Conservation (phyloP, 2,797 vertebrate species). For the Falco berigora region DNA sequence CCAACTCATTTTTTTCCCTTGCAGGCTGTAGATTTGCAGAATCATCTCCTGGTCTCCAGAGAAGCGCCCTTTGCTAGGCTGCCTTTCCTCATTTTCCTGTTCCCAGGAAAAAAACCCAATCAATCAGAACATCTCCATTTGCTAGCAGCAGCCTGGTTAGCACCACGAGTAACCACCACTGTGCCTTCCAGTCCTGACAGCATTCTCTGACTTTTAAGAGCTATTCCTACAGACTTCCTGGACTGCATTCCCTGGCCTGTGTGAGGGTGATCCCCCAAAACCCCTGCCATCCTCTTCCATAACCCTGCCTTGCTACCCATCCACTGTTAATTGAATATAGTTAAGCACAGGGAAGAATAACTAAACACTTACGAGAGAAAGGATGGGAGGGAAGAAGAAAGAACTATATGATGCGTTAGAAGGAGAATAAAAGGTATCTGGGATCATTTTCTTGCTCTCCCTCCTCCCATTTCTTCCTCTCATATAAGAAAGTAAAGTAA, state of each 20-base stretch:
- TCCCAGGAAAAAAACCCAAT: neutral
- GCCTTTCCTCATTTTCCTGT: slow-evolving; percentile 28
- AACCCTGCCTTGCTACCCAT: neutral
- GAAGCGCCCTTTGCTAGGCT: slow-evolving; percentile 33
- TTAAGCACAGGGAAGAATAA: neutral
- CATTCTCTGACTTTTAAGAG: neutral
- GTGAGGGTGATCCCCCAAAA: neutral
- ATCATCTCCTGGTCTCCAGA: slow-evolving; percentile 7
- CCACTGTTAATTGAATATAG: neutral
- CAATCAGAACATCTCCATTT: neutral
- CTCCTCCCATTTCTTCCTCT: neutral
- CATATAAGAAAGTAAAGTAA: neutral
- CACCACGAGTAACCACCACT: neutral
- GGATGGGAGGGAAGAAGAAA: neutral
- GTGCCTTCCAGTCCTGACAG: neutral
- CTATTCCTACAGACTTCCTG: neutral
- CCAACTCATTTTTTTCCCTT: neutral
- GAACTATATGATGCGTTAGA: neutral
- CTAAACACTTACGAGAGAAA: neutral
- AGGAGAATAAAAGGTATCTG: neutral
- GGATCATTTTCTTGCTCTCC: neutral
- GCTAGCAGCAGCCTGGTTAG: neutral
- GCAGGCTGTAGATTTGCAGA: neutral
- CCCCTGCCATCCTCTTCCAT: neutral
- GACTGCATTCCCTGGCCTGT: neutral